These are phyloP conservation scores for Syngnathoides biaculeatus DNA, from an alignment of 2,113 vertebrate genomes.

Conservation along the genomic window DNA sequence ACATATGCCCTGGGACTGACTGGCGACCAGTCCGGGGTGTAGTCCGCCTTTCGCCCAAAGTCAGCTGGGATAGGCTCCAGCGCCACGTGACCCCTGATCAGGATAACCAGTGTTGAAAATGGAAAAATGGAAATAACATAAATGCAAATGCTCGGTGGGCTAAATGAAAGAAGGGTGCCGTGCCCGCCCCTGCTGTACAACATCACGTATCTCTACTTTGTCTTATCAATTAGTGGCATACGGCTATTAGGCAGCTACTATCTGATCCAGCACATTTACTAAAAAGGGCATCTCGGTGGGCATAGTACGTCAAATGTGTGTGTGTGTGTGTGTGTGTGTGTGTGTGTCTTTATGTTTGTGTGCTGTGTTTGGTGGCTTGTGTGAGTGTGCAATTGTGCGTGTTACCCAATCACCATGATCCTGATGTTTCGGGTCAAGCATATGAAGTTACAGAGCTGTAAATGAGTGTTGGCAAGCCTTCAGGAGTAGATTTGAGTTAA, in stretches of 20 bases:
- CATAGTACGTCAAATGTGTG: slow-evolving; percentile 22
- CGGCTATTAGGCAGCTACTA: neutral
- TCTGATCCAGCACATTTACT: neutral
- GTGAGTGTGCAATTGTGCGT: slow-evolving; percentile 23
- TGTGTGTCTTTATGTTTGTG: slow-evolving; percentile 27
- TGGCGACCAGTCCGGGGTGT: too few relatives aligned
- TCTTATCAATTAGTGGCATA: neutral
- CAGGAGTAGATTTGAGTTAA: slow-evolving; percentile 7
- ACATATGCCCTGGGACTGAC: too few relatives aligned
- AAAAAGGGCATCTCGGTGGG: neutral
- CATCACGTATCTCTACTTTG: neutral
- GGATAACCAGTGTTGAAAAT: too few relatives aligned
- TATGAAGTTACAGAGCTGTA: slow-evolving; percentile 42
- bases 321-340: slow-evolving; percentile 20
- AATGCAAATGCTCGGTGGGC: too few relatives aligned
- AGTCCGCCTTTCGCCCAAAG: too few relatives aligned
- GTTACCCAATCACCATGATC: slow-evolving; percentile 19
- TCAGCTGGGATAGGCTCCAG: too few relatives aligned
- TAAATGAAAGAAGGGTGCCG: too few relatives aligned
- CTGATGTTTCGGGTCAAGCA: slow-evolving; percentile 49
- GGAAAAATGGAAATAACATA: too few relatives aligned
- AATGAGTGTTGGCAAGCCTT: slow-evolving; percentile 37
- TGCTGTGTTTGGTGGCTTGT: neutral
- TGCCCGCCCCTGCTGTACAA: neutral
- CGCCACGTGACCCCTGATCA: too few relatives aligned